phyloP scores from a whole-genome alignment of 2,888 invertebrate species.

The Abscondita cerata region DNA sequence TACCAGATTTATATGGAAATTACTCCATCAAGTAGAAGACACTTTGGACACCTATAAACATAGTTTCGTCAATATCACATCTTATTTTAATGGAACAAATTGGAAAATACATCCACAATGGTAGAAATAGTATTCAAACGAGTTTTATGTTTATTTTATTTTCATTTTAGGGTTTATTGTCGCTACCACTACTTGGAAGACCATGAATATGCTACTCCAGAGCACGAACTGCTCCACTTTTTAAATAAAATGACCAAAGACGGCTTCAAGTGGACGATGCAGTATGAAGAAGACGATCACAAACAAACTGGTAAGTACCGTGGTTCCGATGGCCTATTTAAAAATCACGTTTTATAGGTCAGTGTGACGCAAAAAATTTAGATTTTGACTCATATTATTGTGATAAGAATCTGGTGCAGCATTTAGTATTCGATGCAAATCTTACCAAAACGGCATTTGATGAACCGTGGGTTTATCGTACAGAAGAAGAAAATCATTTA shows the following conservation, averaged over 20 bases:
- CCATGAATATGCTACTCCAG: constrained; percentile 75
- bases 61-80: constrained; percentile 72
- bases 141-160: no score
- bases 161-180: constrained; percentile 82
- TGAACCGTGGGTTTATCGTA: constrained; percentile 52
- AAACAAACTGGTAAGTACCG: no score
- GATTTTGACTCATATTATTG: constrained; percentile 80
- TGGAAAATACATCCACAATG: constrained; percentile 88
- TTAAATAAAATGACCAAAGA: constrained; percentile 68
- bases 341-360: constrained; percentile 66
- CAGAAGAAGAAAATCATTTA: constrained; percentile 61
- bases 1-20: constrained; percentile 82
- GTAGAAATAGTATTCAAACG: constrained; percentile 58
- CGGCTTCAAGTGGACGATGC: constrained; percentile 69
- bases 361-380: constrained; percentile 70
- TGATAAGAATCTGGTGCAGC: constrained; percentile 82
- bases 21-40: constrained; percentile 77
- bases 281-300: constrained; percentile 60
- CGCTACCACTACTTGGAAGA: constrained; percentile 84
- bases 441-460: constrained; percentile 65
- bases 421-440: constrained; percentile 88
- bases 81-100: constrained; percentile 74
- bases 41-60: constrained; percentile 74
- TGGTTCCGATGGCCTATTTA: no score
- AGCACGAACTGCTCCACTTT: constrained; percentile 79